Evolutionary conservation across 2,888 invertebrate genomes (phyloP).

Genomic region (Aleiodes leptofemur): DNA sequence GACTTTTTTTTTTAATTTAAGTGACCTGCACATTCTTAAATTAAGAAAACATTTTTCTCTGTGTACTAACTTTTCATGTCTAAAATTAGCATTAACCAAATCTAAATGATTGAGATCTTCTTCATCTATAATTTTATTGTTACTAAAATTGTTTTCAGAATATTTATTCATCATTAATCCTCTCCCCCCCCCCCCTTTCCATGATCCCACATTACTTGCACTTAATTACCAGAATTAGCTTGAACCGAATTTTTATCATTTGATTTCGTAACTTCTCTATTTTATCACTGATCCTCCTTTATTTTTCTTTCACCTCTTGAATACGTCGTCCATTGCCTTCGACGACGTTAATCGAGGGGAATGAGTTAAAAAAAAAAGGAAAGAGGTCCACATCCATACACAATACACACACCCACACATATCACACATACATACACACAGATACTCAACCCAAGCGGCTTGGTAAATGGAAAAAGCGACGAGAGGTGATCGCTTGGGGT

Average conservation of each 20-base stretch:
- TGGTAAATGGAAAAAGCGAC: conserved; percentile 34
- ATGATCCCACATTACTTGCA: too few species aligned
- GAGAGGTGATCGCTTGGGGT: conserved; percentile 32
- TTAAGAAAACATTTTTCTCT: too few species aligned
- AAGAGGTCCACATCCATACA: neutral
- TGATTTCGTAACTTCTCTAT: neutral
- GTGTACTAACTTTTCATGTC: too few species aligned
- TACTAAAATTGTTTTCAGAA: too few species aligned
- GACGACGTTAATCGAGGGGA: conserved; percentile 41
- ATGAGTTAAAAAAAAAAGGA: neutral
- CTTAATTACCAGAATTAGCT: neutral
- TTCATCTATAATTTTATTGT: too few species aligned
- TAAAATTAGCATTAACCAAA: too few species aligned
- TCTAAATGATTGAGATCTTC: too few species aligned
- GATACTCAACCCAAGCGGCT: conserved; percentile 9
- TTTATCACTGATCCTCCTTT: neutral
- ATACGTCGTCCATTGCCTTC: conserved; percentile 13
- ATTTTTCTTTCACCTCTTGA: conserved; percentile 10
- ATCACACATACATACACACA: neutral
- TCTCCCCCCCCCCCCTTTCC: too few species aligned
- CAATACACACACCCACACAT: conserved; percentile 5
- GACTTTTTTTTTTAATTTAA: too few species aligned
- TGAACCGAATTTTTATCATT: conserved; percentile 32
- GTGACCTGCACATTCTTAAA: too few species aligned
- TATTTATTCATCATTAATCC: too few species aligned